Evolutionary conservation across 2,888 invertebrate species (phyloP).

Genomic region (Pollenia angustigena): DNA sequence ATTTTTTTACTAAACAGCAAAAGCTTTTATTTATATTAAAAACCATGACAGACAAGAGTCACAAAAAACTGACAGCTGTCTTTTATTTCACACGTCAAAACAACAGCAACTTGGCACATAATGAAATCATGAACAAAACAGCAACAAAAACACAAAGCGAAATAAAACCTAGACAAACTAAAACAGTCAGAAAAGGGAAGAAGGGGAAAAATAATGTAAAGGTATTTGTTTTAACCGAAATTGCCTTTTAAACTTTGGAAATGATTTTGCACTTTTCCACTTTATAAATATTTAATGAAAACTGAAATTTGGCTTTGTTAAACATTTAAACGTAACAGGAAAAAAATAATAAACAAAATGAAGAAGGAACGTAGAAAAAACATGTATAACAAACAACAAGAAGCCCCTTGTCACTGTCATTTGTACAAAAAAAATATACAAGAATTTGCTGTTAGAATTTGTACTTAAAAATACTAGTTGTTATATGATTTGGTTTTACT

Average conservation of each 20-base stretch:
- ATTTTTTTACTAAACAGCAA: not conserved
- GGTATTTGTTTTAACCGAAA: conserved; percentile 47
- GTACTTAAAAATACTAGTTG: not conserved
- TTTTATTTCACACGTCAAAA: conserved; percentile 66
- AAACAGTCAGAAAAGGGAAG: not conserved
- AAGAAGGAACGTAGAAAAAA: not conserved
- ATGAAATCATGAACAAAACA: conserved; percentile 25
- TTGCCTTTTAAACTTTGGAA: conserved; percentile 54
- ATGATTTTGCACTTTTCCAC: conserved; percentile 68
- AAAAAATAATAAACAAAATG: not conserved
- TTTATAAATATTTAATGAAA: conserved; percentile 71
- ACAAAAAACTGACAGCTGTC: conserved; percentile 69
- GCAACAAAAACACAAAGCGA: not conserved
- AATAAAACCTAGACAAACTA: not conserved
- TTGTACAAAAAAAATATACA: conserved; percentile 9
- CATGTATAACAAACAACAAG: conserved; percentile 37
- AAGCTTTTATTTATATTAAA: conserved; percentile 72
- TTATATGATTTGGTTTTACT: no score
- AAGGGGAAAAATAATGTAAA: conserved; percentile 3
- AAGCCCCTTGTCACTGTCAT: conserved; percentile 69
- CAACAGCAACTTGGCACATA: conserved; percentile 63
- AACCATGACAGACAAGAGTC: conserved; percentile 63
- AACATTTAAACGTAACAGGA: conserved; percentile 13
- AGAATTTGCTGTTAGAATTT: conserved; percentile 44
- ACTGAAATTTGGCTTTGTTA: conserved; percentile 59